Evolutionary conservation across 2,113 vertebrate genomes (phyloP).

Genomic region (Tupaia chinensis): DNA sequence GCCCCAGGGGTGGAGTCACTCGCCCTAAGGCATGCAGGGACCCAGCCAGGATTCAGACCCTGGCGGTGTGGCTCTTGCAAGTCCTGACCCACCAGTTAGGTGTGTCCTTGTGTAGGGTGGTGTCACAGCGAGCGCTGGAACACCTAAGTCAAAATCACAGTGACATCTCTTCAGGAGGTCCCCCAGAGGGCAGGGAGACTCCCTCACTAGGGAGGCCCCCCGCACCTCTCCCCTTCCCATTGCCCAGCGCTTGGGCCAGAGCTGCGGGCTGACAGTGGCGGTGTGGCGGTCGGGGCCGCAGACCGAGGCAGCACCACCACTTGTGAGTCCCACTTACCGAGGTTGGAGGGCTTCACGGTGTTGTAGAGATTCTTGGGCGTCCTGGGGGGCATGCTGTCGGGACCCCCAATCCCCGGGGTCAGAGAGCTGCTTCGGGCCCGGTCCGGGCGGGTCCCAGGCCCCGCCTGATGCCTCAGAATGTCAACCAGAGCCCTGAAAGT

Average conservation of each 20-base stretch:
- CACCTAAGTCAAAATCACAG: neutral
- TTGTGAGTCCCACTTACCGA: slow-evolving; percentile 86
- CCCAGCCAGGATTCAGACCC: neutral
- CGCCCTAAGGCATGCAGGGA: neutral
- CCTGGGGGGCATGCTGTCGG: slow-evolving; percentile 90
- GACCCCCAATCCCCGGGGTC: slow-evolving; percentile 85
- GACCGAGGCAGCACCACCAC: accelerated
- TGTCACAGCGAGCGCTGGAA: neutral
- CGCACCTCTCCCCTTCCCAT: too few species aligned
- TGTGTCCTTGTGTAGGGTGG: neutral
- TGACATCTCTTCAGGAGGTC: neutral
- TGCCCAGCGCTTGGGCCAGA: too few species aligned
- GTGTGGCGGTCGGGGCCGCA: neutral
- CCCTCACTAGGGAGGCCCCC: neutral
- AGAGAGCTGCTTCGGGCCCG: slow-evolving; percentile 93
- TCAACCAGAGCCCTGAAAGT: slow-evolving; percentile 92
- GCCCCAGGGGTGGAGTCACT: neutral
- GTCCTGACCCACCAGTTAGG: neutral
- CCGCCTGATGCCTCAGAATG: slow-evolving; percentile 94
- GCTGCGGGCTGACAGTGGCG: too few species aligned
- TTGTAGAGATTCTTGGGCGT: slow-evolving; percentile 93
- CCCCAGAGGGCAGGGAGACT: neutral
- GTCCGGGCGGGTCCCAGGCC: slow-evolving; percentile 91
- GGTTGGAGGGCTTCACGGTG: slow-evolving; percentile 91
- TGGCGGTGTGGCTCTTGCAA: neutral